Conservation (phyloP, 2,113 vertebrate species). For the Monopterus albus region DNA sequence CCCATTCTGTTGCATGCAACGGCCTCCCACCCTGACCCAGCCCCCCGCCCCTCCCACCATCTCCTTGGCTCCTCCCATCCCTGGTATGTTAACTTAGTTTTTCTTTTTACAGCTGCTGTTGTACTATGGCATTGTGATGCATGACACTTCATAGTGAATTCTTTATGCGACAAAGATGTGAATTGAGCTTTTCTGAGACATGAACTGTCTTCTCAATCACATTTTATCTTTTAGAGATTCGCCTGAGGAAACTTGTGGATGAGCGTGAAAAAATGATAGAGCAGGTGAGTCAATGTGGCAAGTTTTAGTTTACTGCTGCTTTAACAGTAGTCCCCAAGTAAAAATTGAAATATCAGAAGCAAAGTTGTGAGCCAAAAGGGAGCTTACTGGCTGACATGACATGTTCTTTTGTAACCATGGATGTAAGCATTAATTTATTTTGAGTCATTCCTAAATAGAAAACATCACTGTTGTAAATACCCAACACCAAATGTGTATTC, state of each 20-base stretch:
- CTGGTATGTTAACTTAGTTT: constrained; percentile 86
- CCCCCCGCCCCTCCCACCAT: constrained; percentile 66
- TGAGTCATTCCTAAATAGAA: too few species aligned
- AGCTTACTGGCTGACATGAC: not conserved
- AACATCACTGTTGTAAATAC: not conserved
- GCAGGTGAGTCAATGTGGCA: constrained; percentile 85
- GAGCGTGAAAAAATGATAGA: constrained; percentile 93
- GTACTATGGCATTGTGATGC: not conserved
- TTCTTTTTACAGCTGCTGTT: constrained; percentile 21
- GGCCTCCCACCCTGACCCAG: constrained; percentile 79
- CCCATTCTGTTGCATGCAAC: constrained; percentile 89
- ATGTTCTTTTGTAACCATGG: not conserved
- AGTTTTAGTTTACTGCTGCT: not conserved
- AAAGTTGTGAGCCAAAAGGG: not conserved
- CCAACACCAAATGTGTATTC: not conserved
- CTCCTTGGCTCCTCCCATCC: constrained; percentile 67
- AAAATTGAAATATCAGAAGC: not conserved
- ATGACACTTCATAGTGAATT: not conserved
- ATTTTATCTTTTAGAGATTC: constrained; percentile 87
- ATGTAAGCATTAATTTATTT: not conserved
- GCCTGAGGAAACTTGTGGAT: constrained; percentile 91
- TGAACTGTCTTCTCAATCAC: not conserved
- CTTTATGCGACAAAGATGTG: not conserved
- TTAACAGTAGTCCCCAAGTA: not conserved
- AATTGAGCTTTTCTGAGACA: too few species aligned